Evolutionary conservation across 2,113 vertebrate genomes (phyloP), one percentile per base, ranked within the genome.

Genomic region (Egretta garzetta): DNA sequence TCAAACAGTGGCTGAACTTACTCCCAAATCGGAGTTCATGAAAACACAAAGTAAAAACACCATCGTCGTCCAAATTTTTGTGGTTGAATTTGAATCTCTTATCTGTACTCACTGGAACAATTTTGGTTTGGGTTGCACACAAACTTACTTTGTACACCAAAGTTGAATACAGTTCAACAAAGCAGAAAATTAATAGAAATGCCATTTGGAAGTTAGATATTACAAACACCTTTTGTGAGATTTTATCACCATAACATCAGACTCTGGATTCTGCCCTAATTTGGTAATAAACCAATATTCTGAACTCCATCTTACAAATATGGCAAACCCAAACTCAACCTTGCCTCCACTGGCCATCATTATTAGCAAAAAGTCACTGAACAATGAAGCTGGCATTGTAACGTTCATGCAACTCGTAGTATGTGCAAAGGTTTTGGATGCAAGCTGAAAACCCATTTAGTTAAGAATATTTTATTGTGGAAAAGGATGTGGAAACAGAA

Each of bases 401-500:
- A 76, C 41, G 27, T 19, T 90, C 67, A 58, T 9, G 37, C 45
- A 59, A 93, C 16, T 39, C 84, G 49, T 0, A 84, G 32, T 4
- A 49, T 41, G 85, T 79, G 71, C 66, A 88, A 71, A 77, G 21
- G 32, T 50, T 86, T 55, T 33, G 71, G 67, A 82, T n/a, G 30
- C 0, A 8, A 96, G 71, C 74, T 93, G 91, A 80, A 96, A 91
- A 37, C 2, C 18, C 77, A 76, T 68, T 92, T 66, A 87, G 84
- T 88, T 85, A 62, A 76, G 82, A 92, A 52, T 67, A 96, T 96
- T 97, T 94, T 96, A 93, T 93, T 95, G 89, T 97, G 94, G 91
- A 97, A 97, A 93, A 96, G 95, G 74, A 82, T 17, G 8, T 84
- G 94, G 92, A 96, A 97, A 94, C 39, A 96, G 58, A 96, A 90